Evolutionary conservation across 1,140 invertebrate species (phyloP), one percentile per base, ranked within the genome.

Genomic region (Xylocopa sonorina): DNA sequence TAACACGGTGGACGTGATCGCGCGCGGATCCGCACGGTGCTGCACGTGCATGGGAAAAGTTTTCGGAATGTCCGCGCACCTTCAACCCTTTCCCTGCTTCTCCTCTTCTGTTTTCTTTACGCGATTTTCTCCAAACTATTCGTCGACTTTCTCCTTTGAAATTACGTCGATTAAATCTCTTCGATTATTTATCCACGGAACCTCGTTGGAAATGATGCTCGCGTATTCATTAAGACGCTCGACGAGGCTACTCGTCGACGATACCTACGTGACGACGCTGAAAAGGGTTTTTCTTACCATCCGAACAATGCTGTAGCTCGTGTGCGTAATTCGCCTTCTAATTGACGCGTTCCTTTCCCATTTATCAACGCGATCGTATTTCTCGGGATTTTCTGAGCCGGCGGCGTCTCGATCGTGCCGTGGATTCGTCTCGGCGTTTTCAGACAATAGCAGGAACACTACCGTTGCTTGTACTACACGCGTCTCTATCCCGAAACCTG

Each of bases 11-110:
- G n/a, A n/a, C n/a, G n/a, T n/a, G n/a, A 48, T 53, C 64, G 48
- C 16, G 21, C 24, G 27, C 51, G 50, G 32, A 16, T 34, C 12
- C 51, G 27, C 2, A 53, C 38, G 66, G n/a, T n/a, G n/a, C n/a
- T 34, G 58, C 80, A 78, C 76, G 76, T 60, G 80, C 68, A 79
- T 82, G 76, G 67, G 80, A 82, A 78, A 82, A 38, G 53, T 29
- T 78, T 32, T 51, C 58, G 80, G 76, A 63, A 55, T 38, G 67
- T 72, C 67, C 62, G 50, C 62, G 68, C 74, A 43, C 38, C 62
- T 78, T 27, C 55, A 51, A 64, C 66, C 50, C 32, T 72, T 80
- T 74, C 71, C 51, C 68, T 27, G 29, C 74, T n/a, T 46, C n/a
- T 48, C 62, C 7, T 57, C 16, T 38, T 38, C 9, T 38, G 12